These are phyloP conservation scores for Zonitis immaculata DNA, from an alignment of 2,888 invertebrate genomes.

Conservation along the genomic window DNA sequence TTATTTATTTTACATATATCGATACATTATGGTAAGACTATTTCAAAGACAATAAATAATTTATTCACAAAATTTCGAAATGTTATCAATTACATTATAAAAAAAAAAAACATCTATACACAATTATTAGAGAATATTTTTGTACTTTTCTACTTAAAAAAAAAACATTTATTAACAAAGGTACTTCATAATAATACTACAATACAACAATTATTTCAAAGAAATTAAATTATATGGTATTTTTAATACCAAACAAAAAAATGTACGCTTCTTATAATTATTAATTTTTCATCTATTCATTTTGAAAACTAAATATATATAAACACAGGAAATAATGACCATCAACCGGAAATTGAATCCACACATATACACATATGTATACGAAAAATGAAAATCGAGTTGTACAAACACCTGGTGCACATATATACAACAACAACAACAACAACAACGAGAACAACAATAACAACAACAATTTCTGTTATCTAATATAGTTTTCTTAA, in stretches of 20 bases:
- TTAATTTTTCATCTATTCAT: constrained; percentile 11
- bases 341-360: constrained; percentile 16
- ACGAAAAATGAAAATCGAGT: no score
- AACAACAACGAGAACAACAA: no score
- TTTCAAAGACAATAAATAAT: constrained; percentile 16
- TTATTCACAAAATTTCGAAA: constrained; percentile 14
- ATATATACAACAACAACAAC: background rate
- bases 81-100: background rate
- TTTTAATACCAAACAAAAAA: constrained; percentile 6
- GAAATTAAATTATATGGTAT: no score
- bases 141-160: constrained; percentile 16
- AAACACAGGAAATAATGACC: constrained; percentile 18
- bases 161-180: constrained; percentile 20
- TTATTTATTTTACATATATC: constrained; percentile 9
- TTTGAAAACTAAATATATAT: no score
- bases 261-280: background rate
- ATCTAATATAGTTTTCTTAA: no score
- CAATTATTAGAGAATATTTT: constrained; percentile 14
- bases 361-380: background rate
- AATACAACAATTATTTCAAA: constrained; percentile 10
- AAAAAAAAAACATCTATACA: constrained; percentile 11
- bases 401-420: background rate
- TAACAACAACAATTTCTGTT: no score
- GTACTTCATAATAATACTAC: constrained; percentile 19
- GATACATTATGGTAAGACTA: constrained; percentile 11